Base-by-base conservation (phyloP, 1,140 invertebrate species). In the Nebria ingens region DNA sequence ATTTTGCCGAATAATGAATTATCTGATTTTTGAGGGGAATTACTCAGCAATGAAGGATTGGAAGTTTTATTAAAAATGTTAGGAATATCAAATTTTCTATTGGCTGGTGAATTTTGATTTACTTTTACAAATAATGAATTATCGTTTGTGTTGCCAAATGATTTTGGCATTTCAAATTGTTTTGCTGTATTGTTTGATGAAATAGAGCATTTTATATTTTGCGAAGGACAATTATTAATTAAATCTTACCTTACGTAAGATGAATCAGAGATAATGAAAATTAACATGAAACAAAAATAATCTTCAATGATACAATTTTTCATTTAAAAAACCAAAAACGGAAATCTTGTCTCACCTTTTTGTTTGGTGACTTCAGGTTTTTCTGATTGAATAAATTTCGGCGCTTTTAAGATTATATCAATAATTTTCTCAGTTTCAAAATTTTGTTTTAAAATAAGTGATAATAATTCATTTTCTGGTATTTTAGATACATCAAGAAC, bases 321-420 rank as follows among this genome's bases (percentile, higher is more conserved):
- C 20, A 29, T 15, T 58, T 17, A 38, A n/a, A 15, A 6, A 29
- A 29, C 13, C 4, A 29, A 29, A n/a, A n/a, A n/a, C n/a, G n/a
- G 13, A 29, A 17, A 17, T 21, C 13, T 45, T 56, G 53, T 13
- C 34, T 42, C 45, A 53, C n/a, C 45, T 59, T 56, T 56, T 25
- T 52, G 38, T 54, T 60, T 54, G 38, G 52, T 12, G 17, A 45
- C 17, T 17, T 6, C 40, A 12, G 6, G 40, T 45, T 45, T 45
- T 45, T 45, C 40, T 11, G 40, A 6, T 4, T 80, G 74, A 56
- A 91, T 86, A 1, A 87, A 76, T 20, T 85, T 68, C 0, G 81
- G 75, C 56, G 93, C 87, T 22, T 89, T 90, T 52, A 93, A 77
- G 22, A 94, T 79, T 66, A 85, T 84, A 56, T 84, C 78, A 13